Evolutionary conservation across 2,888 invertebrate species (phyloP).

Genomic region (Diachrysia chrysitis): DNA sequence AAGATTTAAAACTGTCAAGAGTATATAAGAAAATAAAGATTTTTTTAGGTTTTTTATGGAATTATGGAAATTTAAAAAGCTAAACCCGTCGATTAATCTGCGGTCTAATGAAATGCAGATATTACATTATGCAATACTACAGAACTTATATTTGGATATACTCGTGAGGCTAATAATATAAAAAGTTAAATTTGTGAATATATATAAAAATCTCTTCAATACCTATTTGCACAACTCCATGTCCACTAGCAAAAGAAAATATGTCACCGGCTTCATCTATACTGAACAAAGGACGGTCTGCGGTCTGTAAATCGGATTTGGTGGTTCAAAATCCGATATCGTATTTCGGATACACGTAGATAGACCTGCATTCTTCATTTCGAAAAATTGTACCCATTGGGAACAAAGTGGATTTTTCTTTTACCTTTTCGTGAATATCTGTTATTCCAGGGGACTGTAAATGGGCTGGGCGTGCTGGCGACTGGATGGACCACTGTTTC

Average conservation of each 20-base stretch:
- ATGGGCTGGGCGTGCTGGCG: conserved; percentile 90
- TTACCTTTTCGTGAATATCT: conserved; percentile 14
- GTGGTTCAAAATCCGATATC: neutral
- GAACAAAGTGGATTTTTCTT: conserved; percentile 23
- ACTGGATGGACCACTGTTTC: conserved; percentile 91
- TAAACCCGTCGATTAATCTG: no score
- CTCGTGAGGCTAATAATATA: no score
- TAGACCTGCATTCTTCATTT: conserved; percentile 3
- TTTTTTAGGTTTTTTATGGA: no score
- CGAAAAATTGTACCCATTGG: conserved; percentile 18
- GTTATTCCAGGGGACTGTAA: conserved; percentile 82
- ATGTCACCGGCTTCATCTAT: conserved; percentile 2
- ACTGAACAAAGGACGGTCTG: neutral
- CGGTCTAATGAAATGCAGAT: no score
- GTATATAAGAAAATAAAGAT: no score
- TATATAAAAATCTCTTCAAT: neutral
- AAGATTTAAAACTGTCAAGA: no score
- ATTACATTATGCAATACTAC: no score
- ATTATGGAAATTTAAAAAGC: no score
- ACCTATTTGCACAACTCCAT: neutral
- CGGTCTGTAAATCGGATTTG: neutral
- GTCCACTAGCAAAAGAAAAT: neutral
- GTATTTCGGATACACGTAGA: neutral
- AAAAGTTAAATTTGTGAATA: neutral
- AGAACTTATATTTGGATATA: no score